Evolutionary conservation across 2,888 invertebrate genomes (phyloP).

Genomic region (Drosophila borborema): DNA sequence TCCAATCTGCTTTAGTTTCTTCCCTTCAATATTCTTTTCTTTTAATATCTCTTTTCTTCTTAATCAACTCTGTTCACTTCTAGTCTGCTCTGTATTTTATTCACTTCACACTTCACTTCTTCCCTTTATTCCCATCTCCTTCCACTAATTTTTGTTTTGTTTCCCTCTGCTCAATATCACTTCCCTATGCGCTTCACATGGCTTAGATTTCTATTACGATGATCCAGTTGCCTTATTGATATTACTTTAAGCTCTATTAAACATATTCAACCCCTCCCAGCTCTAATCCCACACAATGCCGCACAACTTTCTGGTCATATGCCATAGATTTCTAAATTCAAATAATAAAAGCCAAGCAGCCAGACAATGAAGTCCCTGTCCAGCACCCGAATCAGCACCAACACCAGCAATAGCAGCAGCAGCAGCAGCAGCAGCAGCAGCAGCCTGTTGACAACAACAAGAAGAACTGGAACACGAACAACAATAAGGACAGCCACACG

Average conservation of each 20-base stretch:
- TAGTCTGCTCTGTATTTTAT: background rate
- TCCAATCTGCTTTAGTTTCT: background rate
- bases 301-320: slow-evolving; percentile 45
- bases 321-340: slow-evolving; percentile 59
- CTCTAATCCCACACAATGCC: slow-evolving; percentile 36
- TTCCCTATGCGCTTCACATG: background rate
- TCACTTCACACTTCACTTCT: background rate
- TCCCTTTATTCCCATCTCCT: no score
- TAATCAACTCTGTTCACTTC: no score
- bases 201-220: background rate
- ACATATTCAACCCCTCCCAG: background rate
- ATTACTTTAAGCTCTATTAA: slow-evolving; percentile 14
- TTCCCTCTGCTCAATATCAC: background rate
- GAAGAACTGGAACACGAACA: slow-evolving; percentile 49
- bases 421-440: slow-evolving; percentile 54
- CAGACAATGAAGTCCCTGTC: slow-evolving; percentile 70
- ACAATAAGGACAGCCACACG: slow-evolving; percentile 67
- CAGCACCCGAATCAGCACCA: slow-evolving; percentile 60
- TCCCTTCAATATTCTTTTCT: background rate
- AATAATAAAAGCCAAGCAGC: slow-evolving; percentile 48
- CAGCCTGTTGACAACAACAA: slow-evolving; percentile 61
- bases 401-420: slow-evolving; percentile 54
- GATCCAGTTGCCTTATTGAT: slow-evolving; percentile 13
- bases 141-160: background rate
- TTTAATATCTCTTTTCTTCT: background rate